phyloP scores from a whole-genome alignment of 2,797 vertebrate genomes.

The Peromyscus attwateri region DNA sequence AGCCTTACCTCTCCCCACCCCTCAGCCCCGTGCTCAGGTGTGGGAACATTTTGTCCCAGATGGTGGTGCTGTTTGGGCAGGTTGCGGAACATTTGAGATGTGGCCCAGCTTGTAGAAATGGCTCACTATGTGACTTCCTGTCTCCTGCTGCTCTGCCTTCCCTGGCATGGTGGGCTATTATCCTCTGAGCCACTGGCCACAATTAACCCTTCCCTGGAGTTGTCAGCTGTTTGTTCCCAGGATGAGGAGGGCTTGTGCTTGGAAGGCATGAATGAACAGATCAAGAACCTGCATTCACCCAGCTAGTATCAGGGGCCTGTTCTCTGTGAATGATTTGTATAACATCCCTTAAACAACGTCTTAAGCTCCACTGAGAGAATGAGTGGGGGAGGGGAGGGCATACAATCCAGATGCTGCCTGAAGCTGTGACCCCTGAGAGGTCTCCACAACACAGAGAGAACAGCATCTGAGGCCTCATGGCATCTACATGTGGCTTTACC shows the following conservation, averaged over 20 bases:
- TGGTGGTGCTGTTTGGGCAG: background rate
- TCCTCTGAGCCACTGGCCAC: background rate
- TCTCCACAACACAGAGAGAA: background rate
- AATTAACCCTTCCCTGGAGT: background rate
- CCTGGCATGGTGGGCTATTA: background rate
- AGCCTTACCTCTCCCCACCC: too few relatives aligned
- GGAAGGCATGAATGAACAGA: background rate
- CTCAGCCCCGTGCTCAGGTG: too few relatives aligned
- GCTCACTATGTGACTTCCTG: background rate
- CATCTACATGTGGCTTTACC: background rate
- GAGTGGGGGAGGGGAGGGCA: background rate
- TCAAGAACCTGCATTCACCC: background rate
- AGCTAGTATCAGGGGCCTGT: background rate
- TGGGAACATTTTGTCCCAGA: background rate
- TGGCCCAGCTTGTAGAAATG: background rate
- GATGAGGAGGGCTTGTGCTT: background rate
- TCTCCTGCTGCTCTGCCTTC: background rate
- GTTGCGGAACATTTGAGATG: background rate
- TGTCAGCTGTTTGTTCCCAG: background rate
- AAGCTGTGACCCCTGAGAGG: background rate
- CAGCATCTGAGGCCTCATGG: background rate
- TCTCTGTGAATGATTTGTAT: background rate
- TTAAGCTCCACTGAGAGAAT: conserved; percentile 45
- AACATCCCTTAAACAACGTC: background rate
- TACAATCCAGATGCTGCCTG: conserved; percentile 9